phyloP scores from a whole-genome alignment of 2,888 invertebrate species.

The Andrena dorsata region DNA sequence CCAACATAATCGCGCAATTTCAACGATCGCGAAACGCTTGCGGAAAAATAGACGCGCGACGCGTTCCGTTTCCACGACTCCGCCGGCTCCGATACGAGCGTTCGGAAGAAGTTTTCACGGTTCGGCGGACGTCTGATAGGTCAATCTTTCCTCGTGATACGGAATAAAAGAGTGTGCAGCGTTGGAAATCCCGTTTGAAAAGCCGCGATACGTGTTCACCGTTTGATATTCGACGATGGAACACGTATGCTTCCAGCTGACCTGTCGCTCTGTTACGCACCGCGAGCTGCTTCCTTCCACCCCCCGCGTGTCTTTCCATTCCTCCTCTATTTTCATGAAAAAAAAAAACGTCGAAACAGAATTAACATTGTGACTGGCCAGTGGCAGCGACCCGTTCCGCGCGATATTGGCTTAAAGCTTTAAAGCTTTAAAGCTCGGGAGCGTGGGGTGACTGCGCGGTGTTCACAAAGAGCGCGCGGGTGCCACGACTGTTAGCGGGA shows the following conservation, averaged over 20 bases:
- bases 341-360: constrained; percentile 29
- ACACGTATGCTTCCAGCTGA: constrained; percentile 23
- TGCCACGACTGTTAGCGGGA: constrained; percentile 70
- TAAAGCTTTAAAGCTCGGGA: constrained; percentile 33
- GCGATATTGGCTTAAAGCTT: constrained; percentile 62
- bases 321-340: constrained; percentile 3
- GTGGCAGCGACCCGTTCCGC: constrained; percentile 22
- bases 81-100: not conserved
- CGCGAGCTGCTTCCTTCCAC: not conserved
- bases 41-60: not conserved
- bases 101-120: constrained; percentile 17
- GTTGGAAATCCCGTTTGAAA: constrained; percentile 18
- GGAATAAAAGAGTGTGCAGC: constrained; percentile 5
- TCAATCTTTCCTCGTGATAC: constrained; percentile 25
- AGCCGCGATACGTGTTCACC: constrained; percentile 4
- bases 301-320: not conserved
- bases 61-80: not conserved
- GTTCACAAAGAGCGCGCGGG: constrained; percentile 46
- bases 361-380: constrained; percentile 47
- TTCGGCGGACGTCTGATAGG: constrained; percentile 20
- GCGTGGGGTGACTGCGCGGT: constrained; percentile 39
- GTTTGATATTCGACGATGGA: constrained; percentile 34
- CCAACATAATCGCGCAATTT: not conserved
- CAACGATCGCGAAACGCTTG: not conserved
- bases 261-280: constrained; percentile 18